phyloP scores from a whole-genome alignment of 2,113 vertebrate genomes.

The Trogon surrucura region DNA sequence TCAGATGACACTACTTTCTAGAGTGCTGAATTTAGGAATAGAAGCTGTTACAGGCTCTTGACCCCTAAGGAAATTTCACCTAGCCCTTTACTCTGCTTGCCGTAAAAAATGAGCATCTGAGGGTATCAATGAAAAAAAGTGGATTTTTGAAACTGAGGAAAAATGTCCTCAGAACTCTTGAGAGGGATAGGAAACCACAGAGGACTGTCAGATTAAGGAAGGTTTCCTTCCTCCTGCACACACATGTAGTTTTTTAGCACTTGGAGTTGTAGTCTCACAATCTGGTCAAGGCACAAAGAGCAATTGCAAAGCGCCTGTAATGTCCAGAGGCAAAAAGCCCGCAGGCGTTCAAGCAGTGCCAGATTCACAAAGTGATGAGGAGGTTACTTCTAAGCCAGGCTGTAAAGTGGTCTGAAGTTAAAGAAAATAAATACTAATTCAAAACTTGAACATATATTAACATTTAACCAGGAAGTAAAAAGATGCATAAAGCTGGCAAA shows the following conservation, averaged over 20 bases:
- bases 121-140: not conserved
- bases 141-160: not conserved
- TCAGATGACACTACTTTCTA: not conserved
- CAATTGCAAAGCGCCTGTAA: not conserved
- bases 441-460: not conserved
- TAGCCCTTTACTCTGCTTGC: not conserved
- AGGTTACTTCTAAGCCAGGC: not conserved
- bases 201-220: not conserved
- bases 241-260: not conserved
- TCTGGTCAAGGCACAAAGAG: not conserved
- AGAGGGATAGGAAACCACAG: not conserved
- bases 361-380: not conserved
- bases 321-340: not conserved
- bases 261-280: not conserved
- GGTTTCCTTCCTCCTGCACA: not conserved
- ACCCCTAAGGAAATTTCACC: not conserved
- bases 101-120: not conserved
- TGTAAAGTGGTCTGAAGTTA: not conserved
- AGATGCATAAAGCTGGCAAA: not conserved
- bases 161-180: not conserved
- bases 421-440: not conserved
- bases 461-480: not conserved
- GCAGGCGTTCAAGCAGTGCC: not conserved
- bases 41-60: not conserved
- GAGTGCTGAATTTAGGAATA: not conserved